Base-by-base conservation (phyloP, 2,888 invertebrate genomes). In the Julus scanicus region DNA sequence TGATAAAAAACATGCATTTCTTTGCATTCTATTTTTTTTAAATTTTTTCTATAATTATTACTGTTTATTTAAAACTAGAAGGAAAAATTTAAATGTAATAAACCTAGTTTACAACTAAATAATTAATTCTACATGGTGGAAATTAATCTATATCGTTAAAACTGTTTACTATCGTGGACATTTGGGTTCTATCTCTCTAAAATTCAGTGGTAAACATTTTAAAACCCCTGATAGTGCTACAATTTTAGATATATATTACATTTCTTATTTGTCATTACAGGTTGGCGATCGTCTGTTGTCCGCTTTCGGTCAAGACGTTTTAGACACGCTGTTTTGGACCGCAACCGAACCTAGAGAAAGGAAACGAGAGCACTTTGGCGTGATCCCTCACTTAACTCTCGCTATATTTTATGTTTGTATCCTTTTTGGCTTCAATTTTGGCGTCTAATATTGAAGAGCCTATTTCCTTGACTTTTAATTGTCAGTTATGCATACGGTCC, bases 241-340 rank as follows among this genome's bases (percentile, higher is more conserved):
- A 44, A 44, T 44, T 44, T 44, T 44, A 1, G 44, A 44, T 44
- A 2, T 8, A 8, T 8, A 1, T 44, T 44, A 44, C 44, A 44
- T 44, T 6, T 5, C 53, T 53, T 15, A 53, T 53, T 53, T 53
- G 53, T 20, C 29, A 8, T 29, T 29, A 11, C 5, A 93, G 93
- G 93, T 94, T 87, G 98, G 98, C 17, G 99, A 99, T 93, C 94
- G 98, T 90, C 93, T 99, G 90, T 96, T 99, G 91, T 98, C 98
- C 89, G 97, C 98, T 53, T 98, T 98, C 93, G 99, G 99, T 0
- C 98, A 99, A 93, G 99, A 99, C 92, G 97, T 98, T 11, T 96
- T 99, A 89, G 99, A 99, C 94, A 97, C 99, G 2, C 93, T 99
- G 84, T 97, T 99, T 92, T 99, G 99, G 98, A 99, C 99, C 5